phyloP scores from a whole-genome alignment of 2,888 invertebrate genomes.

The Oxytorus armatus region DNA sequence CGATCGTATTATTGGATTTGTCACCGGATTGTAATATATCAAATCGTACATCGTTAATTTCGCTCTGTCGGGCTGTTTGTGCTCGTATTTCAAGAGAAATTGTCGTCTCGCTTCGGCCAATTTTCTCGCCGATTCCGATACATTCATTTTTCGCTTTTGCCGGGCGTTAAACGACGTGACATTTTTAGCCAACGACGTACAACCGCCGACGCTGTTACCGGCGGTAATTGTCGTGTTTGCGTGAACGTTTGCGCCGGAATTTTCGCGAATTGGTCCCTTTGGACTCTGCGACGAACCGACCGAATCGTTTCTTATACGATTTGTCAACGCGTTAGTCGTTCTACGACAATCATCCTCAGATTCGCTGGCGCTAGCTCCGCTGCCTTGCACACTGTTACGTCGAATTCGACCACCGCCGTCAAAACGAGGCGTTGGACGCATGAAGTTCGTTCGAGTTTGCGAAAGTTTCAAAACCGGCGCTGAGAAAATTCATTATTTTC shows the following conservation, averaged over 20 bases:
- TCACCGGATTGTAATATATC: constrained; percentile 94
- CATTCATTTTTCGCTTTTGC: constrained; percentile 75
- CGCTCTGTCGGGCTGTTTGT: constrained; percentile 87
- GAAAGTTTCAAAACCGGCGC: constrained; percentile 87
- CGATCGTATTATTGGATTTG: constrained; percentile 88
- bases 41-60: constrained; percentile 95
- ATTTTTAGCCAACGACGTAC: not conserved
- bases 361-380: constrained; percentile 86
- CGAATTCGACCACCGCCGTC: constrained; percentile 85
- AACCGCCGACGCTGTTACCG: not conserved
- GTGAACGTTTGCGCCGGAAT: constrained; percentile 60
- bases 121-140: constrained; percentile 85
- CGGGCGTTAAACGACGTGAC: constrained; percentile 47
- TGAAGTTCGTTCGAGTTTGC: constrained; percentile 87
- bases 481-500: constrained; percentile 51
- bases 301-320: constrained; percentile 85
- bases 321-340: constrained; percentile 60
- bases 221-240: not conserved
- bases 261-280: constrained; percentile 33
- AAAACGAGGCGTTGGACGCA: constrained; percentile 88
- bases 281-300: constrained; percentile 84
- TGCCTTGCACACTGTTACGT: constrained; percentile 88
- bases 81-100: constrained; percentile 85
- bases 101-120: constrained; percentile 86
- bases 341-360: constrained; percentile 88